Conservation (phyloP, 1,140 invertebrate genomes). For the Drosophila pallidifrons region DNA sequence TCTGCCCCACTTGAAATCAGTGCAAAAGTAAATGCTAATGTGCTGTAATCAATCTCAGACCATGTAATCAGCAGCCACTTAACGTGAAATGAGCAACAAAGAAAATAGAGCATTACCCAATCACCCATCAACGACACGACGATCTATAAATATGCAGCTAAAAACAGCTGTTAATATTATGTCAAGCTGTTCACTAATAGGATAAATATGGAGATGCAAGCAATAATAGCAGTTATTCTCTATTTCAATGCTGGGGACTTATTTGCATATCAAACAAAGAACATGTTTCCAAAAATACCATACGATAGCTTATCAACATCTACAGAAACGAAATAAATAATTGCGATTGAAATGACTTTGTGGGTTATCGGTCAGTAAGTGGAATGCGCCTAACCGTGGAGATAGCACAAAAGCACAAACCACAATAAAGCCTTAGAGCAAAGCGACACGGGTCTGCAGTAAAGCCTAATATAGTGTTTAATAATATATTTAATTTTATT, state of each 20-base stretch:
- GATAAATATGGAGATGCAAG: not conserved
- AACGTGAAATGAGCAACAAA: slow-evolving; percentile 5
- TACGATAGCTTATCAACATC: not conserved
- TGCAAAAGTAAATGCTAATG: slow-evolving; percentile 4
- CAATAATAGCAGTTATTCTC: not conserved
- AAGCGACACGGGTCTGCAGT: not conserved
- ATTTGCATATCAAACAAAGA: not conserved
- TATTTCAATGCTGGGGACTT: not conserved
- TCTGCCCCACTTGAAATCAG: slow-evolving; percentile 5
- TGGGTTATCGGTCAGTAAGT: slow-evolving; percentile 1
- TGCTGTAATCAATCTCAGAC: not conserved
- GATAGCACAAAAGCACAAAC: not conserved
- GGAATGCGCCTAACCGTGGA: not conserved
- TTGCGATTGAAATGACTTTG: not conserved
- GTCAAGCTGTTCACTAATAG: not conserved
- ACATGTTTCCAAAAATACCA: not conserved
- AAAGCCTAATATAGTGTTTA: not conserved
- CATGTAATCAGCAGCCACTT: slow-evolving; percentile 1
- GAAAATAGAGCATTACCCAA: not conserved
- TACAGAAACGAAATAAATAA: not conserved
- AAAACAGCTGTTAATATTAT: not conserved
- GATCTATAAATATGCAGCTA: slow-evolving; percentile 1
- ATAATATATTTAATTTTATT: slow-evolving; percentile 23
- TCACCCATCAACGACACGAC: not conserved
- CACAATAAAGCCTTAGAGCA: not conserved